phyloP scores from a whole-genome alignment of 1,140 invertebrate species.

The Diorhabda carinulata region DNA sequence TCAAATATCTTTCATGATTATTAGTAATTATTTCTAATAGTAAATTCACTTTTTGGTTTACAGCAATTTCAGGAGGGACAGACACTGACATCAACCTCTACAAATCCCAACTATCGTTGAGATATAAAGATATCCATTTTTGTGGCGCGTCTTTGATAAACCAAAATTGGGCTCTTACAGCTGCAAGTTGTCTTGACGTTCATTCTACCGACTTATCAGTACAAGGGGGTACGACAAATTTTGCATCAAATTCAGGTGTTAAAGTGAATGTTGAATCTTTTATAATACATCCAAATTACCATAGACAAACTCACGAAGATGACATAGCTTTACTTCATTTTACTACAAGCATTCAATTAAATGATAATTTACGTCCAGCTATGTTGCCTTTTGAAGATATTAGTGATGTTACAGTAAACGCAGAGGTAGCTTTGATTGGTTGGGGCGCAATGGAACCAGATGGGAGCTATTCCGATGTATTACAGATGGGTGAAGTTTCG shows the following conservation, averaged over 20 bases:
- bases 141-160: constrained; percentile 31
- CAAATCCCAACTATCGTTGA: constrained; percentile 54
- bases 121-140: constrained; percentile 17
- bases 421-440: constrained; percentile 25
- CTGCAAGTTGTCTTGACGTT: constrained; percentile 22
- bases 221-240: constrained; percentile 4
- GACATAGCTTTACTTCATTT: constrained; percentile 44
- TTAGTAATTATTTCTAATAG: no score
- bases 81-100: constrained; percentile 49
- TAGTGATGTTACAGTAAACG: constrained; percentile 15
- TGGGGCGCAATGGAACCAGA: constrained; percentile 35
- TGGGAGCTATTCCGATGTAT: not conserved
- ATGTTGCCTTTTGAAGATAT: constrained; percentile 8
- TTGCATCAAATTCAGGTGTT: not conserved
- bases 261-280: not conserved
- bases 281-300: constrained; percentile 37
- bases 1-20: no score
- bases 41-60: not conserved
- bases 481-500: constrained; percentile 17
- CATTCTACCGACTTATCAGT: not conserved
- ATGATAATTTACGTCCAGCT: not conserved
- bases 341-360: not conserved
- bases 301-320: constrained; percentile 40
- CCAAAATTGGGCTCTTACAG: constrained; percentile 13
- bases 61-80: constrained; percentile 51